Conservation (phyloP, 1,140 invertebrate genomes). For the Helicoverpa zea region DNA sequence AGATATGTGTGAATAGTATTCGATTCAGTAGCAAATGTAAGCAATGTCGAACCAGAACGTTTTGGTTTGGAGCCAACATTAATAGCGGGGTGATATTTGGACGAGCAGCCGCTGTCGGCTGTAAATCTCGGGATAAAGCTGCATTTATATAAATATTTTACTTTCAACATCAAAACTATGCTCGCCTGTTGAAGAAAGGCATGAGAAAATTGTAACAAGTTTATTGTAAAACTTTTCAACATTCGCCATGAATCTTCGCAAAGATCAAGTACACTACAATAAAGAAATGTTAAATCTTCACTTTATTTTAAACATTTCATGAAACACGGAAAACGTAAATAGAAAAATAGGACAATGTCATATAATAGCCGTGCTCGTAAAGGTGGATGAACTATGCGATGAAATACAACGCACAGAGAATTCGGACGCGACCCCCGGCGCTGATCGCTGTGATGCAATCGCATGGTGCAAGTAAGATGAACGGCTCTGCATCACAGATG, state of each 20-base stretch:
- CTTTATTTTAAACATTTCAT: conserved; percentile 26
- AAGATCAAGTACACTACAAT: conserved; percentile 32
- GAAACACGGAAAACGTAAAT: conserved; percentile 41
- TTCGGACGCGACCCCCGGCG: neutral
- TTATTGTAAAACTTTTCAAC: conserved; percentile 23
- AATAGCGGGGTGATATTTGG: conserved; percentile 57
- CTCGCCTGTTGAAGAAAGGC: neutral
- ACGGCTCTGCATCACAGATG: conserved; percentile 42
- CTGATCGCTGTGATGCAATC: neutral
- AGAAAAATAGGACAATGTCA: conserved; percentile 44
- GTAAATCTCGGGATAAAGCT: conserved; percentile 61
- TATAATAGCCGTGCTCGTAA: conserved; percentile 28
- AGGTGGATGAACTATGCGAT: conserved; percentile 30
- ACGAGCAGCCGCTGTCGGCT: conserved; percentile 55
- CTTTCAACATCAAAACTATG: conserved; percentile 43
- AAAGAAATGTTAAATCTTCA: conserved; percentile 13
- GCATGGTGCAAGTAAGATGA: conserved; percentile 27
- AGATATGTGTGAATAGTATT: conserved; percentile 40
- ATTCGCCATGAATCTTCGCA: conserved; percentile 14
- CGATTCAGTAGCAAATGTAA: conserved; percentile 51
- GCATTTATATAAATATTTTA: conserved; percentile 58
- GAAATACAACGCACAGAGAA: conserved; percentile 11
- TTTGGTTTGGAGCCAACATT: conserved; percentile 65
- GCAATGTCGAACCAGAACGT: conserved; percentile 55
- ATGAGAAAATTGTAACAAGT: conserved; percentile 13